Evolutionary conservation across 2,888 invertebrate genomes (phyloP).

Genomic region (Noctua comes): DNA sequence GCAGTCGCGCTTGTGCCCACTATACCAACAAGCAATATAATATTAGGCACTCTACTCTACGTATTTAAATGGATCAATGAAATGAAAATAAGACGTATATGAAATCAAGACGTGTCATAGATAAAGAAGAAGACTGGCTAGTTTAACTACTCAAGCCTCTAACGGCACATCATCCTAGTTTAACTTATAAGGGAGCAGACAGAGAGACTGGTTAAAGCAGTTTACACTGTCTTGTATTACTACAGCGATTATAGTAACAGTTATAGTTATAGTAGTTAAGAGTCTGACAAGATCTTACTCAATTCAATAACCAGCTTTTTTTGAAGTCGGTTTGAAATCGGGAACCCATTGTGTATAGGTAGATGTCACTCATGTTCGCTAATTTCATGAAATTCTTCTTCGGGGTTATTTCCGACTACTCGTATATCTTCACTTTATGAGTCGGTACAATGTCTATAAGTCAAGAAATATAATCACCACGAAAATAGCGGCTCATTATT

Average conservation of each 20-base stretch:
- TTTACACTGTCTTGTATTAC: constrained; percentile 3
- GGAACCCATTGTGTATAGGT: background rate
- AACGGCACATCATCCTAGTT: constrained; percentile 37
- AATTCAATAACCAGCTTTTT: background rate
- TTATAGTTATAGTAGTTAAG: background rate
- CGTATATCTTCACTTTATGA: too few relatives aligned
- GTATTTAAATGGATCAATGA: background rate
- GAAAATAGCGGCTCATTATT: too few relatives aligned
- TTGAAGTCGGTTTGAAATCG: background rate
- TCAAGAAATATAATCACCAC: too few relatives aligned
- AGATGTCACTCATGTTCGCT: background rate
- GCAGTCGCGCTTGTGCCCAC: background rate
- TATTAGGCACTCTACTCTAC: background rate
- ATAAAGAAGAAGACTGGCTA: background rate
- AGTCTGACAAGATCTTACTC: background rate
- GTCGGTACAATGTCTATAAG: too few relatives aligned
- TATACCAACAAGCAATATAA: background rate
- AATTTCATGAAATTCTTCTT: too few relatives aligned
- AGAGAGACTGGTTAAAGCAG: constrained; percentile 16
- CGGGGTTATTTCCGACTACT: too few relatives aligned
- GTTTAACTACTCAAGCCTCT: background rate
- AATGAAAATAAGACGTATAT: too few relatives aligned
- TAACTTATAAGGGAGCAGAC: constrained; percentile 19
- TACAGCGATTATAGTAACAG: background rate
- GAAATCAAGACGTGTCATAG: background rate